Conservation (phyloP, 92 coral and sea anemone genomes). For the Epizoanthus illoricatus region DNA sequence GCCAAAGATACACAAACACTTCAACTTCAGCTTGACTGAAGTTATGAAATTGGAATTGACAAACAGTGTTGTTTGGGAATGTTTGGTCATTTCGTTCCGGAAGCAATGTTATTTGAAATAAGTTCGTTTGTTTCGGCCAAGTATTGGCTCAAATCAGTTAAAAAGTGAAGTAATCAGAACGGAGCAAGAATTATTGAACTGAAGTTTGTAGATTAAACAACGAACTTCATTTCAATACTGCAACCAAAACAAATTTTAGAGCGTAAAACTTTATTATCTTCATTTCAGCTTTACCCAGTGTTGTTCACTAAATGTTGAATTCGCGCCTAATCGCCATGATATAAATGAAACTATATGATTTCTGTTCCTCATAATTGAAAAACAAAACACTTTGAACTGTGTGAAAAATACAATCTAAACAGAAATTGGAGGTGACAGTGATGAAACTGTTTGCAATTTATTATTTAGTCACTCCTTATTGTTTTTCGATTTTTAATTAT, state of each 20-base stretch:
- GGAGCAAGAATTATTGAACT: neutral
- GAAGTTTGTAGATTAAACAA: neutral
- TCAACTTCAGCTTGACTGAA: neutral
- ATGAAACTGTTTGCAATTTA: slow-evolving; percentile 29
- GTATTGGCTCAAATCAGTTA: neutral
- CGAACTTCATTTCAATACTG: slow-evolving; percentile 15
- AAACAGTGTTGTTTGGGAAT: neutral
- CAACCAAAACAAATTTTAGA: neutral
- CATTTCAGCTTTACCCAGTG: neutral
- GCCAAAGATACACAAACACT: neutral
- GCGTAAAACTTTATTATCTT: neutral
- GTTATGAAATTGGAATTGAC: neutral
- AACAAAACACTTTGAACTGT: neutral
- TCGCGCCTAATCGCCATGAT: slow-evolving; percentile 2
- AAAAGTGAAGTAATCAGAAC: neutral
- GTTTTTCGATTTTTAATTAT: slow-evolving; percentile 33
- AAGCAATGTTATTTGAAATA: neutral
- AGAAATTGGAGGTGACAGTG: slow-evolving; percentile 8
- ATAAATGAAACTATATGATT: neutral
- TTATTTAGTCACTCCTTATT: slow-evolving; percentile 36
- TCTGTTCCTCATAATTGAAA: slow-evolving; percentile 11
- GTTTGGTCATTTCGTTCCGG: neutral
- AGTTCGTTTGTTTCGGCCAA: neutral
- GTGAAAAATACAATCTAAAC: slow-evolving; percentile 7
- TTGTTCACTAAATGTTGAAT: neutral